Conservation (phyloP, 1,140 invertebrate species). For the Melanaphis sacchari region DNA sequence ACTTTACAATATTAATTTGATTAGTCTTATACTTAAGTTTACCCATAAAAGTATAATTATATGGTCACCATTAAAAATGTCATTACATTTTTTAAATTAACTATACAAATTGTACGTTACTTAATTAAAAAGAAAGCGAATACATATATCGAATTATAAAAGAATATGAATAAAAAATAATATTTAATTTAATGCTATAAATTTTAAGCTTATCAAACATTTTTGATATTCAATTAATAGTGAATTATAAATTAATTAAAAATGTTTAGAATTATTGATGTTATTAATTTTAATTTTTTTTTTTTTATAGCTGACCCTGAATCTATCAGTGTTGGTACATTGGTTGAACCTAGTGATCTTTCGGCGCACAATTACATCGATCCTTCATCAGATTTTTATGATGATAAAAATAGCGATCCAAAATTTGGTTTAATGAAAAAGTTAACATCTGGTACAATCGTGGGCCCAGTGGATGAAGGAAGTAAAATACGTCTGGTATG, state of each 20-base stretch:
- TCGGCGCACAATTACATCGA: neutral
- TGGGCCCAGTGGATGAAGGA: constrained; percentile 77
- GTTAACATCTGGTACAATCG: constrained; percentile 64
- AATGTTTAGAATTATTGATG: neutral
- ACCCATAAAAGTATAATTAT: neutral
- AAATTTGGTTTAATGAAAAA: constrained; percentile 41
- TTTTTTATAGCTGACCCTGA: constrained; percentile 19
- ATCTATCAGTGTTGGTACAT: constrained; percentile 21
- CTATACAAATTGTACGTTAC: neutral
- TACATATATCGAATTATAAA: neutral
- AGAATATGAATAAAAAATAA: neutral
- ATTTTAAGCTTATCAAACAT: neutral
- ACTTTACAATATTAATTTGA: neutral
- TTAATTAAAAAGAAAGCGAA: neutral
- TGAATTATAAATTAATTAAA: neutral
- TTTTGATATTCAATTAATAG: neutral
- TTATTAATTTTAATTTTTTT: neutral
- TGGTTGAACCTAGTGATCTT: neutral
- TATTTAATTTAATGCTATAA: neutral
- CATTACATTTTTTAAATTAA: neutral
- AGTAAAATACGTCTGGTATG: constrained; percentile 73
- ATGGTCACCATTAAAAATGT: neutral
- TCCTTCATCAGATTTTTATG: constrained; percentile 28
- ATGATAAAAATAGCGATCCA: constrained; percentile 19
- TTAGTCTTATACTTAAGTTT: neutral